Base-by-base conservation (phyloP, 2,888 invertebrate species). In the Limnephilus marmoratus region DNA sequence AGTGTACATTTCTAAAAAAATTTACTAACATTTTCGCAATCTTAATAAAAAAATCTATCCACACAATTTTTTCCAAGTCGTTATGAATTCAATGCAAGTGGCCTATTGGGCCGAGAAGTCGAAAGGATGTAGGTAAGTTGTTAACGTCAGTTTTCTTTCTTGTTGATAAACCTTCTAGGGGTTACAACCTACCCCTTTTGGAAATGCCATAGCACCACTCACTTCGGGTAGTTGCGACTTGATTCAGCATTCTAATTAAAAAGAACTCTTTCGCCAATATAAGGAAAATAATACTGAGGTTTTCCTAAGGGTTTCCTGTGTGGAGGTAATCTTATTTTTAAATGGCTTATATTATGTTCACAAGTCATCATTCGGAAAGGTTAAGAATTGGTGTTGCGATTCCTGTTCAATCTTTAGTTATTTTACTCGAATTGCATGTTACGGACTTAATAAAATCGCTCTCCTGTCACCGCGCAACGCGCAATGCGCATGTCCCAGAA, bases 401-500 rank as follows among this genome's bases (percentile, higher is more conserved):
- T 24, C 68, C n/a, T 68, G 68, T 68, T 68, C 24, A 5, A 68
- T 24, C 24, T 68, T 68, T 9, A 68, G 68, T 68, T 68, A 24
- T 68, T 24, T 68, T 68, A 24, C 68, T 68, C 68, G 18, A 18
- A 68, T 15, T 24, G 68, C 68, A 68, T 68, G 68, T 68, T 68
- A 24, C 53, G 18, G 24, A 68, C 53, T 24, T 68, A 15, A 18
- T 68, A 7, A 68, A 24, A 68, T 68, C n/a, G 24, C 24, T 68
- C 24, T 49, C 83, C 7, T 34, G 34, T 83, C 83, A 15, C 37
- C 37, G 37, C 34, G 31, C 29, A 24, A 31, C 34, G 34, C 34
- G 34, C 34, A 83, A 83, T 83, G 24, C 83, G 83, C 83, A 37
- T 37, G 68, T 68, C 68, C 68, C 68, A n/a, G 68, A 41, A 83